These are phyloP conservation scores for Lampropteryx suffumata DNA, from an alignment of 2,888 invertebrate species.

Conservation along the genomic window DNA sequence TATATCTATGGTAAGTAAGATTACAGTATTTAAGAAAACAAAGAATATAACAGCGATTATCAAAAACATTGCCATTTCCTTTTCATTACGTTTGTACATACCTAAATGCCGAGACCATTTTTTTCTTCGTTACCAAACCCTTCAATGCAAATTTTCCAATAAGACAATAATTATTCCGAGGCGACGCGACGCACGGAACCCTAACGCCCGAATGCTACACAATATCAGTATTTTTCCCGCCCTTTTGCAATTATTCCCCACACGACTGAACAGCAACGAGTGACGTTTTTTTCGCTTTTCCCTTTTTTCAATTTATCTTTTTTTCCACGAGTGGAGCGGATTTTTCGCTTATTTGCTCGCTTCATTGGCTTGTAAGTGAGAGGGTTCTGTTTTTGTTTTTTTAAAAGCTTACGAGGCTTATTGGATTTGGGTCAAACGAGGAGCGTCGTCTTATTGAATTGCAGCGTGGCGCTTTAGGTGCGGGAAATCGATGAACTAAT, in stretches of 20 bases:
- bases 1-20: too few relatives aligned
- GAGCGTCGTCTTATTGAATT: constrained; percentile 44
- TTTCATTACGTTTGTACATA: too few relatives aligned
- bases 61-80: too few relatives aligned
- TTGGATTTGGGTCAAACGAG: constrained; percentile 63
- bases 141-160: not conserved
- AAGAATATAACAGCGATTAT: too few relatives aligned
- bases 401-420: constrained; percentile 48
- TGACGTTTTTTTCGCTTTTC: constrained; percentile 58
- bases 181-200: constrained; percentile 48
- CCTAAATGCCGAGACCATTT: not conserved
- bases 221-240: constrained; percentile 56
- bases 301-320: constrained; percentile 68
- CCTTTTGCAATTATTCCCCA: constrained; percentile 69
- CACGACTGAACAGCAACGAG: constrained; percentile 63
- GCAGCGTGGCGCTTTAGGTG: constrained; percentile 21
- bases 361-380: constrained; percentile 81
- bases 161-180: not conserved
- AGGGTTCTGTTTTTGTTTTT: constrained; percentile 66
- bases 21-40: too few relatives aligned
- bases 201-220: constrained; percentile 22
- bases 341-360: constrained; percentile 81
- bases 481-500: constrained; percentile 44
- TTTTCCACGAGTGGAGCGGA: constrained; percentile 73
- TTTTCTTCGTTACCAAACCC: too few relatives aligned